These are phyloP conservation scores for Trachelus iudaicus DNA, from an alignment of 2,888 invertebrate species.

Conservation along the genomic window DNA sequence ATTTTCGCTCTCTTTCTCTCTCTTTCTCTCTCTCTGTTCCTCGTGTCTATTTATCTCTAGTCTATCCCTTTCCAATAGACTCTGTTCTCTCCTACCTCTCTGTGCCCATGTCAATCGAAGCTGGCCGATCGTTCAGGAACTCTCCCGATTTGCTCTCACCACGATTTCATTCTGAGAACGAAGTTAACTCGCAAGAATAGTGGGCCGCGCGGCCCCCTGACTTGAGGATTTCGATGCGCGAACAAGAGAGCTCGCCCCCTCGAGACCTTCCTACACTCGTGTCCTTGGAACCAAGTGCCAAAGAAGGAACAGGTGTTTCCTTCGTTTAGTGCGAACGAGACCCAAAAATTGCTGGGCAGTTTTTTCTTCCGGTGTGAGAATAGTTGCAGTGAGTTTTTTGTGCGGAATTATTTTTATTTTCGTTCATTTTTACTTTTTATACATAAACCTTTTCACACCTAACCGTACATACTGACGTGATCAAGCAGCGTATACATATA, in stretches of 20 bases:
- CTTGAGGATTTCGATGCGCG: not conserved
- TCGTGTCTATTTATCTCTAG: not conserved
- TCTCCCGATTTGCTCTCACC: not conserved
- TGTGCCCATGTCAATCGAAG: not conserved
- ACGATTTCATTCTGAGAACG: not conserved
- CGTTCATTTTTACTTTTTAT: not conserved
- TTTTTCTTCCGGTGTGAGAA: not conserved
- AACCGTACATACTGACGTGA: not conserved
- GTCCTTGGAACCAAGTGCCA: not conserved
- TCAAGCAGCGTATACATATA: not conserved
- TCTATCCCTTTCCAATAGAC: not conserved
- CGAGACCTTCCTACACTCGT: not conserved
- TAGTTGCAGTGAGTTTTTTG: not conserved
- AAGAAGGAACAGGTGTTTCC: constrained; percentile 1
- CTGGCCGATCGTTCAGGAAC: not conserved
- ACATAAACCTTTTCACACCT: not conserved
- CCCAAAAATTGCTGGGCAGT: not conserved
- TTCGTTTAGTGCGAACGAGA: not conserved
- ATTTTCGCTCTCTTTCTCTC: not conserved
- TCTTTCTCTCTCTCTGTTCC: constrained; percentile 1
- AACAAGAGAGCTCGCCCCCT: not conserved
- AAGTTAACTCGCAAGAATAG: not conserved
- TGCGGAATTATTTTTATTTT: not conserved
- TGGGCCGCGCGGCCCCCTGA: not conserved
- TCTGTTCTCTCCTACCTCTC: not conserved